Base-by-base conservation (phyloP, 2,888 invertebrate species). In the Diogma glabrata region DNA sequence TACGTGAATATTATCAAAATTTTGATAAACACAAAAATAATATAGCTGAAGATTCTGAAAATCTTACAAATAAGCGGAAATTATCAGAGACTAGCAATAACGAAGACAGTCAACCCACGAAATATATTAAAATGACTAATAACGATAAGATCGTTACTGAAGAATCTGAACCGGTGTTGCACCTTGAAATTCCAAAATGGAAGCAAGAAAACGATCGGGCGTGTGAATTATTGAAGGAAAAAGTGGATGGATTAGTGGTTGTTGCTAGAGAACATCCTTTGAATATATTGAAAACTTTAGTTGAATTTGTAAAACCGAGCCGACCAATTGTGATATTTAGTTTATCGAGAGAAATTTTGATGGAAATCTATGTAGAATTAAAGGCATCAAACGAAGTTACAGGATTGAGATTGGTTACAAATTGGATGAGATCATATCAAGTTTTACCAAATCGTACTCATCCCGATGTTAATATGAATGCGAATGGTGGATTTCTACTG, bases 391-490 rank as follows among this genome's bases (percentile, higher is more conserved):
- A 75, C 52, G 80, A 82, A 63, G 79, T 87, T 16, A 78, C 89
- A 9, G 84, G 83, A 61, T 69, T 96, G 36, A 81, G 81, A 64
- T 69, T 99, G 9, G 81, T 83, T 36, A 87, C 87, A 58, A 91
- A 87, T 62, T 96, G 94, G 81, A 73, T 90, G 67, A 77, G 95
- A 57, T 81, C 83, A 59, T 93, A 93, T 74, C 96, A 96, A 77
- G 83, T 92, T 53, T 70, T 93, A 55, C 83, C 87, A 2, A 84
- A 89, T 57, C 77, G 97, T 66, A 96, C 96, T 16, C 97, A 97
- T 75, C 97, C 97, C 2, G 84, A 89, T 64, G 91, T 96, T 28
- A 81, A 80, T 60, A 96, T 94, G 85, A 87, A 82, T 64, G 84
- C 82, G 45, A 81, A 81, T 53, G 88, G 95, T 62, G 97, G 97